These are phyloP conservation scores for Diorhabda carinulata DNA, from an alignment of 1,140 invertebrate genomes.

Conservation along the genomic window DNA sequence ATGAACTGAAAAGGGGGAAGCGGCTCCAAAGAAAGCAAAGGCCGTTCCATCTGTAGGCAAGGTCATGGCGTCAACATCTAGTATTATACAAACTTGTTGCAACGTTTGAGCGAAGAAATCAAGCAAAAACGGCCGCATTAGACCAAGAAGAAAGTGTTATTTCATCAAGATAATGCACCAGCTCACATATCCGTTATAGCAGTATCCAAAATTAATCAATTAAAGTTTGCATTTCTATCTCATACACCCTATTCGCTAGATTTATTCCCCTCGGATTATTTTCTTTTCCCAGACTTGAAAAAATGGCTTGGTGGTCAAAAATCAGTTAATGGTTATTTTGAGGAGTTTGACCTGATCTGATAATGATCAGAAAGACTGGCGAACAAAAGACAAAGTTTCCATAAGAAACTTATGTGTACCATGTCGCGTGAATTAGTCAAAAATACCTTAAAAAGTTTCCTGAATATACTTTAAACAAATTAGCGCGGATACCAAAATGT, in stretches of 20 bases:
- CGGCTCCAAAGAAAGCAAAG: not conserved
- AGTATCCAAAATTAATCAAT: not conserved
- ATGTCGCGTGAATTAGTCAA: no score
- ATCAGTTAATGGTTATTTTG: not conserved
- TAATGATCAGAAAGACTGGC: no score
- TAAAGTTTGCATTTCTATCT: not conserved
- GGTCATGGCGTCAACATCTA: not conserved
- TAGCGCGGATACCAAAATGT: no score
- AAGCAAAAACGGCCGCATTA: not conserved
- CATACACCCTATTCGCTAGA: not conserved
- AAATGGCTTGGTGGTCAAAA: not conserved
- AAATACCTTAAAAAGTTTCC: no score
- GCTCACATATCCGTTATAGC: not conserved
- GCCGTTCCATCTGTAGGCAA: not conserved
- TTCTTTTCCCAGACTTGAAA: not conserved
- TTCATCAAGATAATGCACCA: not conserved
- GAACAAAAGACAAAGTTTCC: no score
- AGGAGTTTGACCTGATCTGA: no score
- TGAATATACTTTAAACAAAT: no score
- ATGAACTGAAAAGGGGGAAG: not conserved
- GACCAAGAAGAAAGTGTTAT: not conserved
- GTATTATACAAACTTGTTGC: not conserved
- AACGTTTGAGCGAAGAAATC: not conserved
- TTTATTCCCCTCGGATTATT: not conserved
- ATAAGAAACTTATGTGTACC: no score